Base-by-base conservation (phyloP, 1,140 invertebrate species). In the Lasioglossum albipes region DNA sequence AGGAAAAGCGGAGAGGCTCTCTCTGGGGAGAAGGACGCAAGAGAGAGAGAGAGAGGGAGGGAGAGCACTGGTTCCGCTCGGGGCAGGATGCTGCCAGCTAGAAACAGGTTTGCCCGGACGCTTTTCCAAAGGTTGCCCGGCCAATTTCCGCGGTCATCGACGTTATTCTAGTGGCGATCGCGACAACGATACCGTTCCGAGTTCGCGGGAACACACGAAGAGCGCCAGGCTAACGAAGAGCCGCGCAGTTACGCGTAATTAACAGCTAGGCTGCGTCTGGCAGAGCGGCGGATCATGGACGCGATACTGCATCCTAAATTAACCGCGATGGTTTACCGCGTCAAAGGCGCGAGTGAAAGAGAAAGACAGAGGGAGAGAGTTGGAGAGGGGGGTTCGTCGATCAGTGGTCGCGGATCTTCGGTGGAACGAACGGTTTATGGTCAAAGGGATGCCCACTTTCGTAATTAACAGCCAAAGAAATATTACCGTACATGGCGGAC, bases 231-330 rank as follows among this genome's bases (percentile, higher is more conserved):
- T 64, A 69, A 76, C 79, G 79, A 81, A 69, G 59, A 70, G 36
- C 27, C 54, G 57, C 59, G 67, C 62, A 36, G 27, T 70, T 27
- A 36, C 27, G 68, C 64, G 68, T 79, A 82, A 82, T 82, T 82
- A 72, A 20, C 78, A 79, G 72, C 65, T 79, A 79, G 31, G 16
- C 64, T 42, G 36, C 64, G 64, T 66, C 36, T n/a, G 67, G 18
- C n/a, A 20, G 45, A 20, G 45, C 41, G 20, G 22, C 4, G 41
- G 66, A 22, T 49, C 41, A 42, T 42, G n/a, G 7, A 68, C 42
- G 66, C 66, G 66, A 49, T 68, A 49, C 41, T n/a, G 45, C 66
- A 45, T 22, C 20, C 41, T 22, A 59, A 71, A 71, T 71, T 41
- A 71, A 41, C 69, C 52, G 42, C 42, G 42, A 13, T 16, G 66